Evolutionary conservation across 2,888 invertebrate species (phyloP).

Genomic region (Arge pagana): DNA sequence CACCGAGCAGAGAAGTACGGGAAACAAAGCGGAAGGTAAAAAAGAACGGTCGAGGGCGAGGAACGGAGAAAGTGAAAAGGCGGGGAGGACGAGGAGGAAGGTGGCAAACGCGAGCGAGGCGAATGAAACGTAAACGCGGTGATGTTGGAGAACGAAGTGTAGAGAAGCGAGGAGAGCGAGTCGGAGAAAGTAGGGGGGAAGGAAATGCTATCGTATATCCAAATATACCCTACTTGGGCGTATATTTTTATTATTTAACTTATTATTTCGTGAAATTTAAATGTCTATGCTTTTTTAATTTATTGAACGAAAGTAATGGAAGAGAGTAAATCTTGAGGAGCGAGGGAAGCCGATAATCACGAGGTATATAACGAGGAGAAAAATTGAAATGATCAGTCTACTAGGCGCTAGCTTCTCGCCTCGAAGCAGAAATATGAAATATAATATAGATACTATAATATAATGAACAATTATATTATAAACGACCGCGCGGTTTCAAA

Average conservation of each 20-base stretch:
- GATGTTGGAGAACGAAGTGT: no score
- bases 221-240: no score
- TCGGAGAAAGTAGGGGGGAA: no score
- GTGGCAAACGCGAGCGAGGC: no score
- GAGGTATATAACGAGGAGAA: neutral
- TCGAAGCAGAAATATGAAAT: neutral
- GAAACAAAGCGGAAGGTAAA: slow-evolving; percentile 14
- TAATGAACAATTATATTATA: neutral
- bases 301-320: neutral
- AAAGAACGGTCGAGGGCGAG: slow-evolving; percentile 12
- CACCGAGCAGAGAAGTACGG: neutral
- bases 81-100: slow-evolving; percentile 1
- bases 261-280: no score
- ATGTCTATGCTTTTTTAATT: no score
- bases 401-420: no score
- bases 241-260: no score
- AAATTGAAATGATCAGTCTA: neutral
- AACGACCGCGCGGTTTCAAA: slow-evolving; percentile 3
- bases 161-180: no score
- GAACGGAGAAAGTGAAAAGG: slow-evolving; percentile 15
- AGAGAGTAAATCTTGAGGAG: neutral
- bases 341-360: no score
- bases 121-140: no score
- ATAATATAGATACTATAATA: neutral
- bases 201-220: no score